These are phyloP conservation scores for Fabriciana adippe DNA, from an alignment of 2,888 invertebrate species.

Conservation along the genomic window DNA sequence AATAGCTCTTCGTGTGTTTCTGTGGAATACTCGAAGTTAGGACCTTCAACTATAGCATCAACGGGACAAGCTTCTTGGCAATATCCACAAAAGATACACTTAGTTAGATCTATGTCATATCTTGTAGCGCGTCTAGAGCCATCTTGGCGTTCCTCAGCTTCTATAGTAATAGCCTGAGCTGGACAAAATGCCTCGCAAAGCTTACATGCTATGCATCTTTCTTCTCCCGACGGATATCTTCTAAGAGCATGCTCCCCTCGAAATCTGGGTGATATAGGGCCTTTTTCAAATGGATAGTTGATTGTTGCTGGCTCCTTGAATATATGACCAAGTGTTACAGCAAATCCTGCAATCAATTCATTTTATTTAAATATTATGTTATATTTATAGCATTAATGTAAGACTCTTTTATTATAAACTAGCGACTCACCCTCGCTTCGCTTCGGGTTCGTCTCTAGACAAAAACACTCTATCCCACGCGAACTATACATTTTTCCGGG, in stretches of 20 bases:
- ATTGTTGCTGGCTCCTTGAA: conserved; percentile 96
- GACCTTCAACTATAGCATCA: conserved; percentile 99
- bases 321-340: conserved; percentile 88
- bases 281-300: conserved; percentile 99
- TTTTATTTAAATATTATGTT: not conserved
- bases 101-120: conserved; percentile 98
- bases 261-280: conserved; percentile 97
- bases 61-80: conserved; percentile 99
- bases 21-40: conserved; percentile 99
- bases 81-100: conserved; percentile 99
- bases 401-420: too few species aligned
- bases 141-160: conserved; percentile 97
- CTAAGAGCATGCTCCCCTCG: conserved; percentile 99
- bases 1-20: conserved; percentile 98
- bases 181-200: conserved; percentile 99
- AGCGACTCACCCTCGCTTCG: too few species aligned
- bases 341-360: conserved; percentile 83
- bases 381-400: not conserved
- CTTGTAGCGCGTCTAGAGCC: conserved; percentile 97
- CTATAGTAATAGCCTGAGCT: conserved; percentile 99
- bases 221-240: conserved; percentile 98
- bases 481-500: too few species aligned
- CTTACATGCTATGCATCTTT: conserved; percentile 99
- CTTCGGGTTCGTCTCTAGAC: too few species aligned
- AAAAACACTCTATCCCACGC: too few species aligned